Evolutionary conservation across 1,140 invertebrate species (phyloP), one percentile per base, ranked within the genome.

Genomic region (Drosophila nigrodunni): DNA sequence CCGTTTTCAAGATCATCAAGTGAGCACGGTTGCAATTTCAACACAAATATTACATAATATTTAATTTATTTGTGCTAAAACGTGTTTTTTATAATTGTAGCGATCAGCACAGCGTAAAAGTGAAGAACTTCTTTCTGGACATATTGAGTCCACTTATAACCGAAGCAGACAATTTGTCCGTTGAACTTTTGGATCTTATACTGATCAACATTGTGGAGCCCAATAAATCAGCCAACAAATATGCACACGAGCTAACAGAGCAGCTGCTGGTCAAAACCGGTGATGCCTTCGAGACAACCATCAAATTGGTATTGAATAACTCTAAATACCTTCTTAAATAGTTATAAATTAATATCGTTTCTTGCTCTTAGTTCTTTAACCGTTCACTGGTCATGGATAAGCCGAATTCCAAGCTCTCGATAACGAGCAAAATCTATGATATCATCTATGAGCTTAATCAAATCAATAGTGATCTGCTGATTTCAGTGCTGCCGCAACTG

Each of bases 1-100:
- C 99, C n/a, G 98, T 99, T 95, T 99, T 99, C 92, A 97, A 96
- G 93, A 98, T 98, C 93, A 97, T 99, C 80, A 99, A 98, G 97
- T 98, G 93, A 96, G 83, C 57, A 44, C 9, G 39, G 7, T 18
- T 15, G 95, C 94, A 71, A 71, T 34, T 61, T 54, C 37, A 18
- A 30, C 9, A 7, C 10, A 6, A 47, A 60, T 13, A 7, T 9
- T n/a, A 52, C 13, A 21, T 15, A n/a, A 3, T n/a, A 46, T 55
- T 25, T 37, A 15, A 25, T n/a, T 73, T 15, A 50, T 21, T 59
- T 30, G 25, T 30, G 1, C 21, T 41, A 55, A 37, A 59, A 25
- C 37, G 10, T 21, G 37, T 35, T 37, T 35, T 68, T 55, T 75
- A 71, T 76, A 86, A 77, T 72, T 94, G 43, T 92, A 98, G 97